Base-by-base conservation (phyloP, 2,888 invertebrate genomes). In the Bursaphelenchus okinawaensis region DNA sequence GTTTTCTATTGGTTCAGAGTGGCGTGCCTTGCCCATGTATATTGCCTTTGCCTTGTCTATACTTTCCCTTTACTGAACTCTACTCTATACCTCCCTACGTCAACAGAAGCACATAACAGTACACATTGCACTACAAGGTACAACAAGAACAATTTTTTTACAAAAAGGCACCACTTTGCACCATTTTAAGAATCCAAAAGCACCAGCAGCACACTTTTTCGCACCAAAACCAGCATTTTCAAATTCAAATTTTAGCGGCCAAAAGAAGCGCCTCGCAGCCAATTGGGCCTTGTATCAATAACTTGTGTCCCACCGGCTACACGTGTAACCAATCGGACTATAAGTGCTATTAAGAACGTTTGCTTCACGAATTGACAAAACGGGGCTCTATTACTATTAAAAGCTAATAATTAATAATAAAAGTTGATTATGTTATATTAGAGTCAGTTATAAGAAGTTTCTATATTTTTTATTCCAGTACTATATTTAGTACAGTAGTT, bases 261-360 rank as follows among this genome's bases (percentile, higher is more conserved):
- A 19, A 20, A 19, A 27, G 27, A 23, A 26, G 23, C 26, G 20
- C 26, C 26, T 57, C 29, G 16, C 57, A 26, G 23, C 29, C 20
- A 28, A 20, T 78, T 57, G 78, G 78, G 1, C 78, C 78, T 16
- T 78, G 78, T 66, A 71, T 78, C 66, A 78, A 78, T 65, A 59
- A 65, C 19, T 68, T 73, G 3, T 29, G 78, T 50, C 77, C 77
- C 19, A 68, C 68, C 28, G 72, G 74, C 20, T 75, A 72, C 62
- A 66, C 68, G 40, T 77, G 77, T 58, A 62, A 72, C 54, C 58
- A 55, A 23, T 40, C 55, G 27, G 77, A 77, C 29, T 69, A 74
- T 58, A 71, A 74, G 55, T 77, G 77, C 62, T 76, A 76, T 65
- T 68, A 69, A 28, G 52, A n/a, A n/a, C n/a, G n/a, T n/a, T 20